phyloP scores from a whole-genome alignment of 2,888 invertebrate species.

The Listrodromus nycthemerus region DNA sequence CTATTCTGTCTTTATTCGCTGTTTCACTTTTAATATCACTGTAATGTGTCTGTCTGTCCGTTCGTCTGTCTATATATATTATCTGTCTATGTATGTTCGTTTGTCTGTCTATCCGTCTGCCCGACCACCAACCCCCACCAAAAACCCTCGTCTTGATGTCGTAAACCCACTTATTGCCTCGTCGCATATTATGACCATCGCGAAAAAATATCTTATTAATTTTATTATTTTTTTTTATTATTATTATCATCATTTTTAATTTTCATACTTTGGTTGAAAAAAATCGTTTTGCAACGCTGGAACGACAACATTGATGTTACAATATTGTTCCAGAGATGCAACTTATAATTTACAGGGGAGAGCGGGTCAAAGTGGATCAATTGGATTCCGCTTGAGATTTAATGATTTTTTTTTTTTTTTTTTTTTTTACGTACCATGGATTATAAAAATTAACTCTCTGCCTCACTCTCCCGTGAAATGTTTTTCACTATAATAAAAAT shows the following conservation, averaged over 20 bases:
- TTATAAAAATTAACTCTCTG: not conserved
- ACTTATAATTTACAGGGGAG: not conserved
- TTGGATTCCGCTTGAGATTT: not conserved
- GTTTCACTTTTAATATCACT: conserved; percentile 67
- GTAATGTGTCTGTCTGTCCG: conserved; percentile 70
- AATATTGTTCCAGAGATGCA: not conserved
- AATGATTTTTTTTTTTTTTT: no score
- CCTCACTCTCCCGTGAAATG: not conserved
- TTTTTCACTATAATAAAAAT: not conserved
- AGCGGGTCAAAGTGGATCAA: not conserved
- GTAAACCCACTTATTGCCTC: conserved; percentile 63
- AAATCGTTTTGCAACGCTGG: not conserved
- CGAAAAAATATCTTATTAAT: not conserved
- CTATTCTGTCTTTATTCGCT: conserved; percentile 74
- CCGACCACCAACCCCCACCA: conserved; percentile 62
- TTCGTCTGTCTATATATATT: conserved; percentile 72
- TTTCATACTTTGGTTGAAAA: not conserved
- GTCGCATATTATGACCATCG: conserved; percentile 46
- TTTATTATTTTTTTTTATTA: not conserved
- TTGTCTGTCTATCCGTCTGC: conserved; percentile 74
- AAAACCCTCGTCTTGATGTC: conserved; percentile 62
- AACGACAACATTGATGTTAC: not conserved
- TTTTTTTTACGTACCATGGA: not conserved
- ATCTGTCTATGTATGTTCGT: conserved; percentile 67
- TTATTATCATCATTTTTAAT: not conserved